Conservation (phyloP, 2,113 vertebrate genomes). For the Tichodroma muraria region DNA sequence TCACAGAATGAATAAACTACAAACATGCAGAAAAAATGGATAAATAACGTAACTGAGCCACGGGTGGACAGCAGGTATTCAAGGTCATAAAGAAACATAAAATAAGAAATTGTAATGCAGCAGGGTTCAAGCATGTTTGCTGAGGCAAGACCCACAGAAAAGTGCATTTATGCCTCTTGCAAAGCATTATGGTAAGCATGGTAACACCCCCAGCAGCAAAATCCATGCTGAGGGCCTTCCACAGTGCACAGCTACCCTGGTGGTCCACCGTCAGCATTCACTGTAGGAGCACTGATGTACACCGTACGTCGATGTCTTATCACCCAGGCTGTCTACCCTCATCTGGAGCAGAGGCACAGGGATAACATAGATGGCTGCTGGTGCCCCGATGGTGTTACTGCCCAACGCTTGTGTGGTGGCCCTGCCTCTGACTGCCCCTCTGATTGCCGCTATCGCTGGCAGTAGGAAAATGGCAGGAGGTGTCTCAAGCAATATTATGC, state of each 20-base stretch:
- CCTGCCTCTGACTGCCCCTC: background rate
- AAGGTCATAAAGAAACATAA: background rate
- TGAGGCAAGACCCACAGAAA: background rate
- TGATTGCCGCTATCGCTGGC: background rate
- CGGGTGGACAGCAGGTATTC: background rate
- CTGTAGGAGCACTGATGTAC: rapidly evolving
- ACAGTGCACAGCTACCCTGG: background rate
- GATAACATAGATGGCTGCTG: background rate
- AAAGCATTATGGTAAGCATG: background rate
- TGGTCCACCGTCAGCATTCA: background rate
- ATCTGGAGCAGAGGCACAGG: background rate
- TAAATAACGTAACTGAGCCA: background rate
- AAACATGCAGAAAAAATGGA: background rate
- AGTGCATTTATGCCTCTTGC: background rate
- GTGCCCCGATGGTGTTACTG: rapidly evolving
- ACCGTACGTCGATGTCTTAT: rapidly evolving
- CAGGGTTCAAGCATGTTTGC: background rate
- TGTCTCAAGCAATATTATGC: background rate
- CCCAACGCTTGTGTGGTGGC: rapidly evolving
- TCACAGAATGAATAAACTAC: background rate
- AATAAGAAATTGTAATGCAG: background rate
- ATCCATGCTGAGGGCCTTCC: background rate
- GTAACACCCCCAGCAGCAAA: background rate
- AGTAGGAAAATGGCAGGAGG: background rate
- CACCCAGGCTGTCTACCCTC: background rate